Conservation (phyloP, 2,797 vertebrate species). For the Acanthopagrus latus region DNA sequence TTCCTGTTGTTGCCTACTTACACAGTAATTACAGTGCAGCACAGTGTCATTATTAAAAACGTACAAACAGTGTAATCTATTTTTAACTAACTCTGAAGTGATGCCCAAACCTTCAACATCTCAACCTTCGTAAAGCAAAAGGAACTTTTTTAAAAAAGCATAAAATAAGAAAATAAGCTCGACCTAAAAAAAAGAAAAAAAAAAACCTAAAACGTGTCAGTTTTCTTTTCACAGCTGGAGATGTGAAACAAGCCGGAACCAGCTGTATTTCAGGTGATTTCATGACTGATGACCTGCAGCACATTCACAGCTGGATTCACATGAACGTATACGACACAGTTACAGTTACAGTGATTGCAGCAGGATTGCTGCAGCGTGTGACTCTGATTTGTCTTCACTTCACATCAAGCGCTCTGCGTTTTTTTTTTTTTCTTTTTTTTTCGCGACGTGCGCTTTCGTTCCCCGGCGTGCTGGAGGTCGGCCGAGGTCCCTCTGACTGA, state of each 20-base stretch:
- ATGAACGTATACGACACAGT: background rate
- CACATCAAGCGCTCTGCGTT: background rate
- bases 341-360: conserved; percentile 41
- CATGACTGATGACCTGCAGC: conserved; percentile 17
- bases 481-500: conserved; percentile 25
- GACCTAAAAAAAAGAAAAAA: background rate
- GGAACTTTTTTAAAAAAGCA: background rate
- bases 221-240: background rate
- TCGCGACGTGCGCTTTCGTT: background rate
- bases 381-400: conserved; percentile 29
- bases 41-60: background rate
- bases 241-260: background rate
- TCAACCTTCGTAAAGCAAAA: background rate
- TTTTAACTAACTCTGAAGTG: too few species aligned
- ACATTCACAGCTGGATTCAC: conserved; percentile 9
- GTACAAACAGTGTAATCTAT: too few species aligned
- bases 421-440: too few species aligned
- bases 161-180: background rate
- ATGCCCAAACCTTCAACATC: too few species aligned
- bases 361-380: conserved; percentile 36
- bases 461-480: conserved; percentile 34
- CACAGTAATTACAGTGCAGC: too few species aligned
- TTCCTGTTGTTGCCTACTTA: too few species aligned
- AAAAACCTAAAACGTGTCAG: background rate
- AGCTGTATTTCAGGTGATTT: conserved; percentile 11